Evolutionary conservation across 2,888 invertebrate genomes (phyloP).

Genomic region (Athalia rosae): DNA sequence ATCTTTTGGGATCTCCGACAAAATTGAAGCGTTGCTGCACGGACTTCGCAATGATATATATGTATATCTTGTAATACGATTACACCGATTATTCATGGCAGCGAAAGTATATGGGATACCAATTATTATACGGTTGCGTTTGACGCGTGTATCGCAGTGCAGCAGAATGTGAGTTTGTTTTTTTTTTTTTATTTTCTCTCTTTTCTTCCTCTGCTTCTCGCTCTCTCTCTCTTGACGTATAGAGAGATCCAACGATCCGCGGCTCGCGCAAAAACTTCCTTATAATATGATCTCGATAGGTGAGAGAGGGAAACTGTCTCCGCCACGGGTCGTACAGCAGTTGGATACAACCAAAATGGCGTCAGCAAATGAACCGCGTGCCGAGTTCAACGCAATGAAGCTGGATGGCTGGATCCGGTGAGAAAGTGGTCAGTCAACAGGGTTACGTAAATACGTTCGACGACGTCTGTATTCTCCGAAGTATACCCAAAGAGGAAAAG

Average conservation of each 20-base stretch:
- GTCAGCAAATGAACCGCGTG: slow-evolving; percentile 27
- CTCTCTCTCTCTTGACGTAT: not conserved
- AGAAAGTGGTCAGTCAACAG: slow-evolving; percentile 41
- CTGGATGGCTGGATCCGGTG: slow-evolving; percentile 32
- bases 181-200: no score
- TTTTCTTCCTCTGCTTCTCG: no score
- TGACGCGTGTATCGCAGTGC: no score
- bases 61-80: no score
- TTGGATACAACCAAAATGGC: slow-evolving; percentile 1
- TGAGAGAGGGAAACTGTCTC: slow-evolving; percentile 7
- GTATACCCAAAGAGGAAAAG: slow-evolving; percentile 28
- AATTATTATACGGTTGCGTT: no score
- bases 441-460: slow-evolving; percentile 30
- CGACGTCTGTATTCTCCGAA: not conserved
- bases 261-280: not conserved
- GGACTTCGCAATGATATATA: no score
- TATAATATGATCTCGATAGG: slow-evolving; percentile 35
- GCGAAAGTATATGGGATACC: no score
- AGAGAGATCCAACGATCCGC: not conserved
- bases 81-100: no score
- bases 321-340: no score
- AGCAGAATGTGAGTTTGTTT: no score
- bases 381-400: slow-evolving; percentile 12
- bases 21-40: no score
- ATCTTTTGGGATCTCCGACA: no score